These are phyloP conservation scores for Drosophila tripunctata DNA, from an alignment of 2,888 invertebrate species.

Conservation along the genomic window DNA sequence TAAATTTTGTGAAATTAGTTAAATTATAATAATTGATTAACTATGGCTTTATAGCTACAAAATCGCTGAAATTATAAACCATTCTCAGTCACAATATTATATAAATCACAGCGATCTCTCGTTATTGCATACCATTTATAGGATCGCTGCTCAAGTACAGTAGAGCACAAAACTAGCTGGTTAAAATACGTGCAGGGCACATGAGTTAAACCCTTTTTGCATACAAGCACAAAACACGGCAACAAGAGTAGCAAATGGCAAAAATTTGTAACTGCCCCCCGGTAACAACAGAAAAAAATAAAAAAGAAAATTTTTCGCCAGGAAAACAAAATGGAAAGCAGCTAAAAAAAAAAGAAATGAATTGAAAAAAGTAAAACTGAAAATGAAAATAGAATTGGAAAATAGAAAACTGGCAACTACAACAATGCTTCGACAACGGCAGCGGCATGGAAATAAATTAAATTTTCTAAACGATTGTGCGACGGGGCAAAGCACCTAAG, in stretches of 20 bases:
- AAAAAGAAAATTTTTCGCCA: conserved; percentile 1
- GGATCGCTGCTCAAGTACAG: no score
- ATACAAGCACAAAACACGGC: conserved; percentile 60
- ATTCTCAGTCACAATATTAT: no score
- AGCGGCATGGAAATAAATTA: conserved; percentile 73
- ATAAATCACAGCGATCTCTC: no score
- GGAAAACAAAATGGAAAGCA: conserved; percentile 21
- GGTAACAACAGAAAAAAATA: conserved; percentile 35
- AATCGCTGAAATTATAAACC: no score
- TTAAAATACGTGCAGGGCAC: conserved; percentile 28
- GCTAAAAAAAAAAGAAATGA: conserved; percentile 40
- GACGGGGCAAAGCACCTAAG: conserved; percentile 58
- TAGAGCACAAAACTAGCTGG: conserved; percentile 23
- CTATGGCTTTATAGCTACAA: no score
- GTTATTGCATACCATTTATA: no score
- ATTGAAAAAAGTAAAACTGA: conserved; percentile 63
- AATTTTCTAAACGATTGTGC: conserved; percentile 78
- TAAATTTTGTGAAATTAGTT: no score
- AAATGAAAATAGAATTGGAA: conserved; percentile 71
- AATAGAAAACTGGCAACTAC: conserved; percentile 67
- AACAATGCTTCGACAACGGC: conserved; percentile 49
- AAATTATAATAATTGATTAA: no score
- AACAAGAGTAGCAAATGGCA: conserved; percentile 63
- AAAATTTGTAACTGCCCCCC: conserved; percentile 67
- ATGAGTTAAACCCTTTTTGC: conserved; percentile 67